phyloP scores from a whole-genome alignment of 1,140 invertebrate genomes.

The Aphelinus certus region DNA sequence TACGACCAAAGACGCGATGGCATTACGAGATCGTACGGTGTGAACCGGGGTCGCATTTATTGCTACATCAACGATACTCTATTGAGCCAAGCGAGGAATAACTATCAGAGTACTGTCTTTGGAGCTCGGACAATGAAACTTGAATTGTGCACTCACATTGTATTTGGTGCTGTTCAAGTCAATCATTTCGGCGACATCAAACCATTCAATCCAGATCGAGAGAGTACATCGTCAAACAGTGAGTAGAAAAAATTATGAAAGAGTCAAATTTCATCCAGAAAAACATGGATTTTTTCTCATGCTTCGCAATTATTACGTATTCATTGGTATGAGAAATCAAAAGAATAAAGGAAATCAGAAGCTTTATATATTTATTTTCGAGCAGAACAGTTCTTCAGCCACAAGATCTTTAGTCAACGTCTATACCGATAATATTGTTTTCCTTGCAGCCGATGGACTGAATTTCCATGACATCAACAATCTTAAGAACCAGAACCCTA shows the following conservation, averaged over 20 bases:
- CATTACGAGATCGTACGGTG: no score
- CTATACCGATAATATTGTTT: no score
- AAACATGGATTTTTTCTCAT: no score
- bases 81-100: not conserved
- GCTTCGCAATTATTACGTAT: no score
- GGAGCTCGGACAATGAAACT: conserved; percentile 6
- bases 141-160: conserved; percentile 22
- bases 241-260: no score
- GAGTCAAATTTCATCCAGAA: no score
- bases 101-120: conserved; percentile 16
- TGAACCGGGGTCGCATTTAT: no score
- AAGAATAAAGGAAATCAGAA: not conserved
- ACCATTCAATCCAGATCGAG: conserved; percentile 4
- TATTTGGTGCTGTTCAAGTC: conserved; percentile 15
- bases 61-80: conserved; percentile 19
- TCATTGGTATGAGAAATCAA: no score
- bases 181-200: not conserved
- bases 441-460: conserved; percentile 16
- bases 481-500: not conserved
- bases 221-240: not conserved
- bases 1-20: no score
- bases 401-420: no score
- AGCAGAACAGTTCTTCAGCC: not conserved
- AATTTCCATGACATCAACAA: conserved; percentile 14
- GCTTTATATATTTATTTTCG: not conserved